Evolutionary conservation across 2,888 invertebrate species (phyloP), one percentile per base, ranked within the genome.

Genomic region (Dynastes hyllus): DNA sequence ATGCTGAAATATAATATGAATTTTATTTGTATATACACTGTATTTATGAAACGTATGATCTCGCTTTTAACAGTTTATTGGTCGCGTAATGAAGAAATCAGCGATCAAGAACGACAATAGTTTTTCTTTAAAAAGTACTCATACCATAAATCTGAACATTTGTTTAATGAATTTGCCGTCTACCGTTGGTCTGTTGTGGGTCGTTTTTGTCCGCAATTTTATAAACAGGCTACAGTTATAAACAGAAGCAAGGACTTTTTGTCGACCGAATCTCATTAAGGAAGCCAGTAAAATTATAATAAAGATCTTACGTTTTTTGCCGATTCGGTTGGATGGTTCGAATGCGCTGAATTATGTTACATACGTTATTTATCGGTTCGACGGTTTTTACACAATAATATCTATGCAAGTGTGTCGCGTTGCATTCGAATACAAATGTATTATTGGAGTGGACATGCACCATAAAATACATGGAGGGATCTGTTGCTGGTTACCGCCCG

Each of bases 221-320:
- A 85, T 85, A 84, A 85, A 83, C 83, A 84, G 83, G 82, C 83
- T 83, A 82, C 84, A 82, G 84, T 84, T 82, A 85, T 84, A 82
- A 83, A 81, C 82, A 83, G 63, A 70, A 80, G 76, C 77, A 78
- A 76, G 71, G 78, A 22, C 77, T 82, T 84, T 84, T 84, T 84
- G 81, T 81, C 75, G 50, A 75, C 70, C 82, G 80, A 82, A 81
- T 84, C 85, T 85, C 85, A 85, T 85, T 84, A 85, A 85, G 85
- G 85, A 83, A 85, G 84, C 84, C 85, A 83, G 84, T 85, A 84
- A 86, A 86, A 87, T 87, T 87, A 86, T 86, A 87, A 87, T 87
- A 87, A 85, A 87, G 86, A 87, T 86, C 86, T 87, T 87, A 86
- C 82, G 80, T 83, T 84, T 86, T 86, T 86, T 86, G 82, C 51